Evolutionary conservation across 2,888 invertebrate genomes (phyloP).

Genomic region (Drosophila algonquin): DNA sequence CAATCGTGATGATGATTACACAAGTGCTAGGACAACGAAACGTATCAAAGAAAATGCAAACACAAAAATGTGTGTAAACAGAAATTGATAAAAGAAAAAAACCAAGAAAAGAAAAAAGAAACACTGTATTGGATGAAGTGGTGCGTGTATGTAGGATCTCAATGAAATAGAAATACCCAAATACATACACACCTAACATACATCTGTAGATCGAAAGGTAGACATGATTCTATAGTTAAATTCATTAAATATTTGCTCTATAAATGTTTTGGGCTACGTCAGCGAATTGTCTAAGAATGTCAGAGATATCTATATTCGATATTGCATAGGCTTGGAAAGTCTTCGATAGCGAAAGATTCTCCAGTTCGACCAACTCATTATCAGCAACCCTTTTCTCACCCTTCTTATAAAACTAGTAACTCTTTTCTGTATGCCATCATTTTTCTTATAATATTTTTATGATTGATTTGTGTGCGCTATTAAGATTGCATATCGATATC

Average conservation of each 20-base stretch:
- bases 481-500: constrained; percentile 69
- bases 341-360: not conserved
- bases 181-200: constrained; percentile 19
- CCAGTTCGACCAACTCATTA: not conserved
- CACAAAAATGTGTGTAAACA: constrained; percentile 68
- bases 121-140: constrained; percentile 13
- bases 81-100: constrained; percentile 57
- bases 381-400: not conserved
- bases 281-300: constrained; percentile 18
- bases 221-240: constrained; percentile 58
- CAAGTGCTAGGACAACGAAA: constrained; percentile 64
- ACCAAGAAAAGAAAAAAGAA: constrained; percentile 7
- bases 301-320: not conserved
- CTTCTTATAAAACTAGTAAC: not conserved
- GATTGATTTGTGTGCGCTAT: constrained; percentile 70
- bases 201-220: constrained; percentile 16
- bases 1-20: constrained; percentile 68
- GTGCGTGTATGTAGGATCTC: constrained; percentile 33
- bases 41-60: constrained; percentile 69
- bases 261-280: constrained; percentile 40
- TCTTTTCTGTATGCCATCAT: constrained; percentile 1
- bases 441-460: constrained; percentile 35
- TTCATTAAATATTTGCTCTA: constrained; percentile 69
- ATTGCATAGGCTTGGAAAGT: not conserved
- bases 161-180: constrained; percentile 45